phyloP scores from a whole-genome alignment of 1,140 invertebrate genomes.

The Apis mellifera region Amel_HAv3.1 CM009935.2:10361001-10361500 shows the following conservation, averaged over 20 bases:
- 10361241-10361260: background rate
- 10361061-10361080: background rate
- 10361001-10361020: background rate
- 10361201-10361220: constrained; percentile 2
- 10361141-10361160: background rate
- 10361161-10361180: background rate
- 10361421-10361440: background rate
- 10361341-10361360: constrained; percentile 38
- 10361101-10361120: background rate
- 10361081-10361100: background rate
- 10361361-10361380: constrained; percentile 38
- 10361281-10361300: constrained; percentile 16
- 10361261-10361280: background rate
- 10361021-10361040: background rate
- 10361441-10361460: background rate
- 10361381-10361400: constrained; percentile 2
- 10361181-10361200: constrained; percentile 18
- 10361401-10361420: constrained; percentile 49
- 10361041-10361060: constrained; percentile 19
- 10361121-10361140: constrained; percentile 22
- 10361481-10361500: background rate
- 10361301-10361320: constrained; percentile 7
- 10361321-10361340: constrained; percentile 6
- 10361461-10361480: background rate
- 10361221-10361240: background rate